phyloP scores from a whole-genome alignment of 2,888 invertebrate species.

The Pogonocherus hispidulus region DNA sequence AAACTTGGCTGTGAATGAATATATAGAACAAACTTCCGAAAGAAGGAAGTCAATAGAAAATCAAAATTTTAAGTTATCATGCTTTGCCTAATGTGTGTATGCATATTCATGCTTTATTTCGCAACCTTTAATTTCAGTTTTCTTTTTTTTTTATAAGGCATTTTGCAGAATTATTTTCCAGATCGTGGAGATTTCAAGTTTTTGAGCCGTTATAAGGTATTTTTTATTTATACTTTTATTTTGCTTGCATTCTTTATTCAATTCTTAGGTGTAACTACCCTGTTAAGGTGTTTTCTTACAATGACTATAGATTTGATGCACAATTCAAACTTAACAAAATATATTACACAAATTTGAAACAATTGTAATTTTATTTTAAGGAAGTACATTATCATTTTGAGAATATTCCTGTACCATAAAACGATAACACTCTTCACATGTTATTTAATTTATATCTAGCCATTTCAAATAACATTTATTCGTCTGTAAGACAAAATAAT shows the following conservation, averaged over 20 bases:
- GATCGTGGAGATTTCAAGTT: conserved; percentile 65
- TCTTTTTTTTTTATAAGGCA: conserved; percentile 61
- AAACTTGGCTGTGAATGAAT: too few relatives aligned
- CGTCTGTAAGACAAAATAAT: too few relatives aligned
- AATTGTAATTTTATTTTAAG: too few relatives aligned
- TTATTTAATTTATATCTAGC: too few relatives aligned
- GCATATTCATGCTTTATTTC: conserved; percentile 42
- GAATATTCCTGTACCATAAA: too few relatives aligned
- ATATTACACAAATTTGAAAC: too few relatives aligned
- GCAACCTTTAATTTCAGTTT: conserved; percentile 50
- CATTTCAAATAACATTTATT: too few relatives aligned
- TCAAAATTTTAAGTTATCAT: not conserved
- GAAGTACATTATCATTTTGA: too few relatives aligned
- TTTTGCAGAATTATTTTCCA: conserved; percentile 66
- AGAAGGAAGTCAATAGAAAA: not conserved
- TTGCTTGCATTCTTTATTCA: conserved; percentile 33
- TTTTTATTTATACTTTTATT: conserved; percentile 44
- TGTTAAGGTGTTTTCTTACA: not conserved
- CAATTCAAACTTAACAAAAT: too few relatives aligned
- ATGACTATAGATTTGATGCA: too few relatives aligned
- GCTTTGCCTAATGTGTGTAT: conserved; percentile 43
- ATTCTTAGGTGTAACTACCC: not conserved
- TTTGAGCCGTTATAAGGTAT: conserved; percentile 65
- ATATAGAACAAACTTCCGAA: too few relatives aligned
- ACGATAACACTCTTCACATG: too few relatives aligned